phyloP scores from a whole-genome alignment of 2,113 vertebrate species.

The Albula glossodonta region DNA sequence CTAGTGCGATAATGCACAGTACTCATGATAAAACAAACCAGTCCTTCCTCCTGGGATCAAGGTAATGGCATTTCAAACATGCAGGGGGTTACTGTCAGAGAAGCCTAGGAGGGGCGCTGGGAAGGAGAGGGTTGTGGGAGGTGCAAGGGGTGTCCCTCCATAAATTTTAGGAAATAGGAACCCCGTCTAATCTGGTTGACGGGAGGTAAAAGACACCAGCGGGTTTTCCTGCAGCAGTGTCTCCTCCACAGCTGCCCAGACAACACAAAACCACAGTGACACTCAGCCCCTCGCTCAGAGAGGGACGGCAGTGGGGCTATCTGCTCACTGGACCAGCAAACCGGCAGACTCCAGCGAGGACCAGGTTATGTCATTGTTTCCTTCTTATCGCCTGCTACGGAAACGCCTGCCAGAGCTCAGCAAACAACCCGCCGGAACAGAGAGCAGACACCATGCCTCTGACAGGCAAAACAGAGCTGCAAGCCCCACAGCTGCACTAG shows the following conservation, averaged over 20 bases:
- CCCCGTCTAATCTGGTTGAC: neutral
- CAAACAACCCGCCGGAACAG: neutral
- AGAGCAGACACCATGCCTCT: neutral
- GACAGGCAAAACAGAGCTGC: neutral
- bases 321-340: neutral
- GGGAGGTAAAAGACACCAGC: neutral
- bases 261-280: neutral
- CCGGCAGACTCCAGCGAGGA: neutral
- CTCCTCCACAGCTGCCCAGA: neutral
- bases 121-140: neutral
- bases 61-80: conserved; percentile 14
- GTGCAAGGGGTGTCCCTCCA: conserved; percentile 17
- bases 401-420: neutral
- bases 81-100: neutral
- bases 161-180: conserved; percentile 17
- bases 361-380: conserved; percentile 11
- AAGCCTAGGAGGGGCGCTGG: neutral
- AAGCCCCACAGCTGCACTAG: neutral
- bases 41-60: neutral
- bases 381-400: conserved; percentile 5
- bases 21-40: neutral
- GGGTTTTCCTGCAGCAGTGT: neutral
- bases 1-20: neutral
- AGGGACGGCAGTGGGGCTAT: neutral
- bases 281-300: neutral